Percentiles rank a stretch among this genome's conserved stretches.
These are phyloP conservation scores for Sthenelais limicola DNA, from an alignment of 2,888 invertebrate genomes.

Conservation along the genomic window DNA sequence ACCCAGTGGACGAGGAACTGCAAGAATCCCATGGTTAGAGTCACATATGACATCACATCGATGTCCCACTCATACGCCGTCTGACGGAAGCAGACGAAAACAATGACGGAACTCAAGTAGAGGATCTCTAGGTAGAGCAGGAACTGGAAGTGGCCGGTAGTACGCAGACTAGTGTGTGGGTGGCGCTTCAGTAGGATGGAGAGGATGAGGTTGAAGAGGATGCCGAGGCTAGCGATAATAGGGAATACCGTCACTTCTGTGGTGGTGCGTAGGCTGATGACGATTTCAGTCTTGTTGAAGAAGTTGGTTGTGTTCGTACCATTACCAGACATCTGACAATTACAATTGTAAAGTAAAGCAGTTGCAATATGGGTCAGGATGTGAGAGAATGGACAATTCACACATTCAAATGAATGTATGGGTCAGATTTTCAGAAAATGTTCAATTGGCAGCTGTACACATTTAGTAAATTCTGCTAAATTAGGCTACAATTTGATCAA, in stretches of 20 bases:
- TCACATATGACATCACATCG: constrained; percentile 30
- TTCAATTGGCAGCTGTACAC: no score
- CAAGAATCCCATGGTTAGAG: constrained; percentile 5
- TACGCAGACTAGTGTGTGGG: constrained; percentile 15
- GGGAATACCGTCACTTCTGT: constrained; percentile 41
- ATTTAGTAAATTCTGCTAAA: no score
- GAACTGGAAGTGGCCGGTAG: constrained; percentile 27
- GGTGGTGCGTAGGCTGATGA: background rate
- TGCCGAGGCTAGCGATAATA: constrained; percentile 36
- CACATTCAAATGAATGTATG: no score
- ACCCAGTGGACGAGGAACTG: constrained; percentile 47
- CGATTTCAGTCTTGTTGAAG: constrained; percentile 22
- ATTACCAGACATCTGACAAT: no score
- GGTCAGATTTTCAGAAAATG: no score
- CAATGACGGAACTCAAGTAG: constrained; percentile 29
- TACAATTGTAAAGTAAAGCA: no score
- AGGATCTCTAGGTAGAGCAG: constrained; percentile 33
- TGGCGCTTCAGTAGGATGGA: constrained; percentile 26
- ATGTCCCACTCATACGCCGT: background rate
- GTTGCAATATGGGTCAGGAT: no score
- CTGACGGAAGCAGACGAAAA: constrained; percentile 30
- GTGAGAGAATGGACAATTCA: no score
- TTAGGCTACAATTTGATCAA: no score
- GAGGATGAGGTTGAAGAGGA: constrained; percentile 37
- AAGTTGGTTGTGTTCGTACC: constrained; percentile 9